Percentiles rank a stretch among this genome's conserved stretches.
These are phyloP conservation scores for Pogoniulus pusillus DNA, from an alignment of 2,797 vertebrate genomes.

Conservation along the genomic window DNA sequence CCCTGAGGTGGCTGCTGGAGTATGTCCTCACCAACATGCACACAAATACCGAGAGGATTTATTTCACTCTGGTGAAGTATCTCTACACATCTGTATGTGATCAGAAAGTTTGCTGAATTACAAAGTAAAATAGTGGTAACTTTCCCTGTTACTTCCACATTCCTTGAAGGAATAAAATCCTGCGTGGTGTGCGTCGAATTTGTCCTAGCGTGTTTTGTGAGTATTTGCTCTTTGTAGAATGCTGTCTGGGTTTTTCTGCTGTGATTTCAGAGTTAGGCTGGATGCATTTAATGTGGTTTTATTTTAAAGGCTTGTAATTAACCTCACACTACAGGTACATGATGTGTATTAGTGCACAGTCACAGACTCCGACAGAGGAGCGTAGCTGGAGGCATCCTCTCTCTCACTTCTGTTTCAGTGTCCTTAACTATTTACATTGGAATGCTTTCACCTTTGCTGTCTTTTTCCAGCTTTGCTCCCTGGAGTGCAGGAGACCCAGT, in stretches of 20 bases:
- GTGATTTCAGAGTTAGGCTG: background rate
- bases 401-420: background rate
- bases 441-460: background rate
- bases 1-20: background rate
- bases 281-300: background rate
- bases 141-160: background rate
- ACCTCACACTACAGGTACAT: background rate
- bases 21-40: fast-evolving
- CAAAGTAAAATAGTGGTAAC: background rate
- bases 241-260: background rate
- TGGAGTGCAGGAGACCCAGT: background rate
- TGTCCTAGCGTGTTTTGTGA: background rate
- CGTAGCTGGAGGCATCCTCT: background rate
- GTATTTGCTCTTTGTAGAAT: background rate
- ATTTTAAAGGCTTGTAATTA: background rate
- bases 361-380: background rate
- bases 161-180: background rate
- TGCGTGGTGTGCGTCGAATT: background rate
- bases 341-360: too few relatives aligned
- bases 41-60: background rate
- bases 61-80: background rate
- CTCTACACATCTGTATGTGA: background rate
- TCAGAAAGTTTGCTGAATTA: background rate
- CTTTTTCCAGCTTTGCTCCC: background rate
- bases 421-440: background rate